Evolutionary conservation across 2,797 vertebrate genomes (phyloP), one percentile per base, ranked within the genome.

Genomic region (Allobates femoralis): DNA sequence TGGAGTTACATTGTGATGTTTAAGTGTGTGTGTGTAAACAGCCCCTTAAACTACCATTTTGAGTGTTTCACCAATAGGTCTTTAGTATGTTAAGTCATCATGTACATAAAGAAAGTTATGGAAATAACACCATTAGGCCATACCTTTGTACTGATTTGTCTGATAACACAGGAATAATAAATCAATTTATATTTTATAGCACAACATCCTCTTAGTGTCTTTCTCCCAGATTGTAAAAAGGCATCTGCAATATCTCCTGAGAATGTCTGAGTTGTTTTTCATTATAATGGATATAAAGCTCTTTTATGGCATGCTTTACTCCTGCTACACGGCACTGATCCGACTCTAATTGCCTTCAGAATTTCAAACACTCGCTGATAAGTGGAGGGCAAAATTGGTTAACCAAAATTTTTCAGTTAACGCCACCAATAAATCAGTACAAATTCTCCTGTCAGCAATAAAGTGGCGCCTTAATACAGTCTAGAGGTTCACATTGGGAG

Each of bases 401-500:
- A 84, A 58, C 23, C 74, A 79, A 67, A 41, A 34, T 30, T 75
- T 55, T 81, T 75, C 60, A 53, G 37, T 86, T 84, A 71, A 81
- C 32, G 8, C 4, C 26, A 30, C 12, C 82, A 60, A 81, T 89
- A 89, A 89, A 89, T 87, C 81, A 84, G 28, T 53, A 76, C 79
- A 76, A 81, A 86, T 87, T 62, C 71, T 77, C 67, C 41, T 87
- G 78, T 87, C 85, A 81, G 76, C 51, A 81, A n/a, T 62, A 32
- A 89, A 58, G 37, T 86, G 85, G 76, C 69, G 53, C 37, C 69
- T 81, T 28, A 51, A 23, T 79, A 81, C 21, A 64, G 80, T 83
- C 79, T 79, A 41, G 37, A 79, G 53, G 41, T 80, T 87, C 86
- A 41, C 62, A 64, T 28, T 87, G 86, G 81, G 86, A 84, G 86